Conservation (phyloP, 2,888 invertebrate species). For the Drosophila gaucha region DNA sequence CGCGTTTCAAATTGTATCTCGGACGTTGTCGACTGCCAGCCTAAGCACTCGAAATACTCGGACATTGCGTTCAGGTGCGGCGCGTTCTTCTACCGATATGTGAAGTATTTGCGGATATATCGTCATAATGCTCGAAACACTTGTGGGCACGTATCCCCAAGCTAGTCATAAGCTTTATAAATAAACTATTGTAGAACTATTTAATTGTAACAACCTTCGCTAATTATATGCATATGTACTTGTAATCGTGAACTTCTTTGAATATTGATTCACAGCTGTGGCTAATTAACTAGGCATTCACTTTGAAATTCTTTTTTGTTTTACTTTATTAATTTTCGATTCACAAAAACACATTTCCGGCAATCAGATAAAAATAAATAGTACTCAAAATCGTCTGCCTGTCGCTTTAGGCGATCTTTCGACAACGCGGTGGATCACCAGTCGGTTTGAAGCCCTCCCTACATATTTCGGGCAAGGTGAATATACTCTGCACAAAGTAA, state of each 20-base stretch:
- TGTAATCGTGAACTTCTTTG: not conserved
- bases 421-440: slow-evolving; percentile 31
- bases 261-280: not conserved
- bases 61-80: slow-evolving; percentile 5
- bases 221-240: not conserved
- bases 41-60: slow-evolving; percentile 20
- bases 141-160: slow-evolving; percentile 18
- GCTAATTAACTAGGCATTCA: slow-evolving; percentile 4
- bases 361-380: not conserved
- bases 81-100: not conserved
- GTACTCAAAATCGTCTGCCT: not conserved
- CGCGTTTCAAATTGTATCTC: slow-evolving; percentile 32
- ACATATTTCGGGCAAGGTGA: slow-evolving; percentile 32
- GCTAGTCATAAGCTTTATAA: slow-evolving; percentile 22
- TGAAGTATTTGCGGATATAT: slow-evolving; percentile 4
- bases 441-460: slow-evolving; percentile 29
- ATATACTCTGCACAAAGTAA: slow-evolving; percentile 32
- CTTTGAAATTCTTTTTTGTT: not conserved
- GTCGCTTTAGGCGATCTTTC: slow-evolving; percentile 28
- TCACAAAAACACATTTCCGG: slow-evolving; percentile 1
- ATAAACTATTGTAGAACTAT: slow-evolving; percentile 12
- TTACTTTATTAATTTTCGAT: slow-evolving; percentile 3
- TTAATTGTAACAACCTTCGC: not conserved
- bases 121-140: not conserved
- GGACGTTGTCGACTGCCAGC: slow-evolving; percentile 57